Evolutionary conservation across 2,888 invertebrate genomes (phyloP), one percentile per base, ranked within the genome.

Genomic region (Dendrolimus houi): DNA sequence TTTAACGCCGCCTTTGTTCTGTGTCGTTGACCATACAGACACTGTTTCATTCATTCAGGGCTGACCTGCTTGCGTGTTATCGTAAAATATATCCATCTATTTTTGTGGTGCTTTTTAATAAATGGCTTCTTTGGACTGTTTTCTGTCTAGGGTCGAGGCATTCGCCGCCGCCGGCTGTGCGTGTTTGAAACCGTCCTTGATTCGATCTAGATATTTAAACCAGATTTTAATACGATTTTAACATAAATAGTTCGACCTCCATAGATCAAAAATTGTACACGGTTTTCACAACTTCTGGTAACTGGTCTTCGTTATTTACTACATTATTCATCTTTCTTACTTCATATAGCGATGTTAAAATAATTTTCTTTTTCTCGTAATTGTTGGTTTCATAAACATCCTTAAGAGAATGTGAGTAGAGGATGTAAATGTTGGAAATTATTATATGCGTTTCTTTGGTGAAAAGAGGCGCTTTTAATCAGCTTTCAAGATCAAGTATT

Each of bases 1-100:
- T 29, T 29, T 10, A 47, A 47, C 47, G 47, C 52, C 47, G 60
- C 58, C 64, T 64, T 68, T 71, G 66, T 70, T 64, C 60, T 55
- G 54, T 62, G 61, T 64, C 60, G 58, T 64, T 66, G 67, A 66
- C 65, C 64, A 64, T 60, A 57, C 59, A 56, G 57, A 69, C 63
- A 64, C 63, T 59, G 62, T 58, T 60, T 61, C 64, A 64, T 72
- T 71, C 64, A 69, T 69, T 60, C 53, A 56, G 42, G 55, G 56
- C 42, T 65, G 69, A 65, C 64, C 60, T 58, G 62, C 54, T 61
- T 42, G 56, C 29, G 47, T 55, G 47, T 41, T 59, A 55, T 59
- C 56, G 56, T 56, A 52, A 55, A 54, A 42, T 58, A 52, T 56
- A 47, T 47, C 12, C 9, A 47, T 47, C 47, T 60, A 60, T 58